phyloP scores from a whole-genome alignment of 2,113 vertebrate species.

The Gymnarchus niloticus region DNA sequence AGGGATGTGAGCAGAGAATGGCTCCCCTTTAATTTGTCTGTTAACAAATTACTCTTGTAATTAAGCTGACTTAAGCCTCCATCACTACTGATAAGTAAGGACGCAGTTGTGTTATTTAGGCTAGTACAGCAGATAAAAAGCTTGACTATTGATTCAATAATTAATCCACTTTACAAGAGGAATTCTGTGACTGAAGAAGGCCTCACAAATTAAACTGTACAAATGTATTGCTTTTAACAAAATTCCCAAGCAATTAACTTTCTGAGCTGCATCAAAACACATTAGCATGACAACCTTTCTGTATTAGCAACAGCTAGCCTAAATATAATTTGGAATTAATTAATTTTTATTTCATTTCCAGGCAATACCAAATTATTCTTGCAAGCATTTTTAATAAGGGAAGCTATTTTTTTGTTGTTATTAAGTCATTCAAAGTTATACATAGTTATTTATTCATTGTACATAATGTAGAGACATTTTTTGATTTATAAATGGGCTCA shows the following conservation, averaged over 20 bases:
- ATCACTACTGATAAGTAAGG: slow-evolving; percentile 52
- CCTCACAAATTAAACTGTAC: slow-evolving; percentile 64
- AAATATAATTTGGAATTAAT: slow-evolving; percentile 65
- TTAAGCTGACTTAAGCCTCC: slow-evolving; percentile 42
- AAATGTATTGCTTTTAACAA: slow-evolving; percentile 69
- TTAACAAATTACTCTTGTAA: slow-evolving; percentile 22
- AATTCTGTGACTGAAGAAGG: slow-evolving; percentile 64
- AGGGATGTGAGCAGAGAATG: slow-evolving; percentile 9
- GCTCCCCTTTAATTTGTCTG: slow-evolving; percentile 17
- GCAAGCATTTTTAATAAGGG: slow-evolving; percentile 37
- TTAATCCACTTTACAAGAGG: slow-evolving; percentile 65
- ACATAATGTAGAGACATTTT: not conserved
- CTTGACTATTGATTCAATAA: slow-evolving; percentile 70
- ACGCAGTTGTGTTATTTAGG: slow-evolving; percentile 42
- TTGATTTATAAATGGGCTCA: not conserved
- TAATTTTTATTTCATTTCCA: slow-evolving; percentile 63
- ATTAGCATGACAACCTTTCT: slow-evolving; percentile 57
- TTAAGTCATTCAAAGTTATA: not conserved
- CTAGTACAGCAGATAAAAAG: slow-evolving; percentile 47
- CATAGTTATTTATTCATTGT: not conserved
- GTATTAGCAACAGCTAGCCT: slow-evolving; percentile 64
- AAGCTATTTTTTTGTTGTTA: slow-evolving; percentile 28
- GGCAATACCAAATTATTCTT: slow-evolving; percentile 54
- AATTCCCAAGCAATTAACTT: slow-evolving; percentile 67
- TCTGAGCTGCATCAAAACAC: slow-evolving; percentile 62